Evolutionary conservation across 2,888 invertebrate species (phyloP).

Genomic region (Trichopoda pennipes): DNA sequence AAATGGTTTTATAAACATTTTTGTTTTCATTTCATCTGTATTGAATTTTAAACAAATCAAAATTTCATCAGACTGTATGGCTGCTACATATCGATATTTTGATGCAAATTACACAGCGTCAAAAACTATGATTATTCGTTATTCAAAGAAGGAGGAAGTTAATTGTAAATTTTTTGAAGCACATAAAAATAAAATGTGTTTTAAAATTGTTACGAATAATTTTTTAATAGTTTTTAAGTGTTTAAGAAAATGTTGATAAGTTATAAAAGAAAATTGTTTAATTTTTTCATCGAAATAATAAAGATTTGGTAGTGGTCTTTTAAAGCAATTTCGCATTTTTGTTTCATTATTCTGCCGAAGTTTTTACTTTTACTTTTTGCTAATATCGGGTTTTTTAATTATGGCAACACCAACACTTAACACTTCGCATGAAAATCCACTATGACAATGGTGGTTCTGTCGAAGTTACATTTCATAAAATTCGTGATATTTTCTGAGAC

Average conservation of each 20-base stretch:
- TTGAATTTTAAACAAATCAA: slow-evolving; percentile 54
- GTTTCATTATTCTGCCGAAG: no score
- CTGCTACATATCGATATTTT: slow-evolving; percentile 12
- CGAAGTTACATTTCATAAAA: no score
- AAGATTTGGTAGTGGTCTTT: not conserved
- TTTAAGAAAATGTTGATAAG: not conserved
- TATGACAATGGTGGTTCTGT: no score
- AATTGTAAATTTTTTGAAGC: not conserved
- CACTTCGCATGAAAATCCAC: no score
- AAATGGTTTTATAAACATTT: slow-evolving; percentile 38
- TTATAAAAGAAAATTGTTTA: not conserved
- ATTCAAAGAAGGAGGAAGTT: slow-evolving; percentile 21
- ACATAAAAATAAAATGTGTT: not conserved
- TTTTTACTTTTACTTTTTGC: no score
- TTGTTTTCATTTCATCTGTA: slow-evolving; percentile 11
- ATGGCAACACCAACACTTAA: no score
- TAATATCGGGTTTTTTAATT: no score
- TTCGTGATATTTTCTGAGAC: no score
- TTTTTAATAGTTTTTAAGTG: slow-evolving; percentile 7
- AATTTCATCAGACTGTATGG: slow-evolving; percentile 53
- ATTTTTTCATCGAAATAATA: slow-evolving; percentile 11
- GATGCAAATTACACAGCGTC: slow-evolving; percentile 3
- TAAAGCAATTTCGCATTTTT: no score
- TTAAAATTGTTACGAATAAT: not conserved
- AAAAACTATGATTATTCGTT: slow-evolving; percentile 5